Evolutionary conservation across 2,113 vertebrate genomes (phyloP).

Genomic region (Corythornis madagascariensis): DNA sequence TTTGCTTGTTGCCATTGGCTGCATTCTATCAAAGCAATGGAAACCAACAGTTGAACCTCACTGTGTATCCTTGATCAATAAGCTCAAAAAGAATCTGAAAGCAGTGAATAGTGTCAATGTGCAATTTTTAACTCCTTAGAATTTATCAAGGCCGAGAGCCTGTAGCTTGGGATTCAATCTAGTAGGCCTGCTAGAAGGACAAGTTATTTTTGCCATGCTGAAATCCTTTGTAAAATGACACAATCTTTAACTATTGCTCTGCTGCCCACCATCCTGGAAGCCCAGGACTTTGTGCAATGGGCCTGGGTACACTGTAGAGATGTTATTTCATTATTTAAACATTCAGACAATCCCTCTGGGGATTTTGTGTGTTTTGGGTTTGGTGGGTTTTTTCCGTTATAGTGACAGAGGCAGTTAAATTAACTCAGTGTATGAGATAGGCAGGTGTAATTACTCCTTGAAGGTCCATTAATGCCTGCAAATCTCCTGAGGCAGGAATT

Average conservation of each 20-base stretch:
- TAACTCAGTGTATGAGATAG: neutral
- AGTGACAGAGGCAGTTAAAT: neutral
- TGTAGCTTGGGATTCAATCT: neutral
- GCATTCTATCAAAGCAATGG: neutral
- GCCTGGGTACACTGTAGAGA: too few relatives aligned
- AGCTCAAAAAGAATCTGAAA: constrained; percentile 1
- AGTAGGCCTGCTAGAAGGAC: neutral
- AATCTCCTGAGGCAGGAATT: neutral
- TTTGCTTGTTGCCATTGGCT: neutral
- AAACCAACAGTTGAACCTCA: neutral
- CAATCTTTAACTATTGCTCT: neutral
- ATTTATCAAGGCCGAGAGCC: neutral
- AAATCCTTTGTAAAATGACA: neutral
- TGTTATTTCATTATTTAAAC: neutral
- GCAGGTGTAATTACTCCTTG: neutral
- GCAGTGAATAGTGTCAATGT: neutral
- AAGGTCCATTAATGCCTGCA: neutral
- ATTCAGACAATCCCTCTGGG: neutral
- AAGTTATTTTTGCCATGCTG: neutral
- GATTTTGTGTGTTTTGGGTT: neutral
- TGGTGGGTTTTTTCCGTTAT: neutral
- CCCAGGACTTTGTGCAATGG: neutral
- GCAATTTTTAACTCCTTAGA: neutral
- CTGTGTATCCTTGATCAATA: neutral
- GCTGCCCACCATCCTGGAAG: accelerated